A percentile compares a stretch with the other conserved stretches of the same genome.
Conservation (phyloP, 2,888 invertebrate genomes). For the Oeneis ivallda region DNA sequence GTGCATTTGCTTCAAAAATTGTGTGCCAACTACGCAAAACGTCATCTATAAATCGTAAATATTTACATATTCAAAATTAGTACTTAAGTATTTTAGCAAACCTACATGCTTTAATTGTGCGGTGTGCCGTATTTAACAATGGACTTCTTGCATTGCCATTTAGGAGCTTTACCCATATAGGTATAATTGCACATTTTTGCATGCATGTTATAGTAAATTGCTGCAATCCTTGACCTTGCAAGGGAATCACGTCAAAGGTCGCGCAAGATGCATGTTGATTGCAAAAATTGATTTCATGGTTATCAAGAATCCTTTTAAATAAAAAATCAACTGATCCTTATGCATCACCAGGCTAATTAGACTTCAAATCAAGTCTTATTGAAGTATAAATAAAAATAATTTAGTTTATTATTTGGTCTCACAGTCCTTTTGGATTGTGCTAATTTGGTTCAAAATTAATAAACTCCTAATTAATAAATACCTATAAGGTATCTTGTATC, state of each 20-base stretch:
- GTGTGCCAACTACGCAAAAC: conserved; percentile 36
- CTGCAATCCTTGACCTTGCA: conserved; percentile 51
- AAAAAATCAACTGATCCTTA: background rate
- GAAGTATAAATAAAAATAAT: background rate
- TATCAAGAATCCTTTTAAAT: conserved; percentile 58
- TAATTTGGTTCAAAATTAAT: background rate
- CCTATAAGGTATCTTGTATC: too few species aligned
- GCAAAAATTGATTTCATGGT: conserved; percentile 59
- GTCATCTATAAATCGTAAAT: conserved; percentile 1
- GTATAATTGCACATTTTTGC: conserved; percentile 8
- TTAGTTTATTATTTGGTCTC: too few species aligned
- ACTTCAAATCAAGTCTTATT: background rate
- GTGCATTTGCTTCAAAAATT: conserved; percentile 33
- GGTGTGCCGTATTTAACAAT: conserved; percentile 1
- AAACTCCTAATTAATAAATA: too few species aligned
- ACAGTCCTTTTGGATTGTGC: too few species aligned
- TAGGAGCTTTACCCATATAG: background rate
- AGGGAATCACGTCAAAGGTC: conserved; percentile 48
- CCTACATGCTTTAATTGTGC: background rate
- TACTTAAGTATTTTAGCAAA: background rate
- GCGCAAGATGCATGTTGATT: conserved; percentile 48
- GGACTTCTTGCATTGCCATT: conserved; percentile 9
- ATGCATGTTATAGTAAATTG: conserved; percentile 35
- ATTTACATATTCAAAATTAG: background rate
- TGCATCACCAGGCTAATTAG: background rate